phyloP scores from a whole-genome alignment of 2,113 vertebrate genomes.

The Irena cyanogastra region DNA sequence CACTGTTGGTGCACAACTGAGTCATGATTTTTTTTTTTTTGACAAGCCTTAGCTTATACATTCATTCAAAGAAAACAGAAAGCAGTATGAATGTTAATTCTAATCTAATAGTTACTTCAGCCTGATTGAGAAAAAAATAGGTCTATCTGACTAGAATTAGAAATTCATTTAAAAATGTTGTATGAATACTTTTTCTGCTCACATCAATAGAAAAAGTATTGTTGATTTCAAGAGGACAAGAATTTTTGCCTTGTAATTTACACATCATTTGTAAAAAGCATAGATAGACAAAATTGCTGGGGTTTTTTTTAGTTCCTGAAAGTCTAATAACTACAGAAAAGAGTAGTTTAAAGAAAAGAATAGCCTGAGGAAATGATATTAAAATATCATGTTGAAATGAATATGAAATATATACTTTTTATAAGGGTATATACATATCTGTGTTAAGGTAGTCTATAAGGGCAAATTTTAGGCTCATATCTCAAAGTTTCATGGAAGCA shows the following conservation, averaged over 20 bases:
- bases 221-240: neutral
- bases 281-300: neutral
- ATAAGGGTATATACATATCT: neutral
- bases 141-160: neutral
- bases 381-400: neutral
- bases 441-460: neutral
- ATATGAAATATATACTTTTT: neutral
- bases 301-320: fast-evolving
- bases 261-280: neutral
- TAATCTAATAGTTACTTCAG: neutral
- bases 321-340: neutral
- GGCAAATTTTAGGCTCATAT: neutral
- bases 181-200: neutral
- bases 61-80: neutral
- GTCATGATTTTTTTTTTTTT: too few relatives aligned
- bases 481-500: neutral
- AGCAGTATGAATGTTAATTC: neutral
- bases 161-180: neutral
- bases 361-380: neutral
- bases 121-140: neutral
- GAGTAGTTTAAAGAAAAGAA: too few relatives aligned
- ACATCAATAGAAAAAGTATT: neutral
- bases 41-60: fast-evolving
- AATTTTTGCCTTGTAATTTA: neutral
- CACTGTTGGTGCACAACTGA: neutral